Conservation (phyloP, 2,888 invertebrate genomes). For the Tinea trinotella region DNA sequence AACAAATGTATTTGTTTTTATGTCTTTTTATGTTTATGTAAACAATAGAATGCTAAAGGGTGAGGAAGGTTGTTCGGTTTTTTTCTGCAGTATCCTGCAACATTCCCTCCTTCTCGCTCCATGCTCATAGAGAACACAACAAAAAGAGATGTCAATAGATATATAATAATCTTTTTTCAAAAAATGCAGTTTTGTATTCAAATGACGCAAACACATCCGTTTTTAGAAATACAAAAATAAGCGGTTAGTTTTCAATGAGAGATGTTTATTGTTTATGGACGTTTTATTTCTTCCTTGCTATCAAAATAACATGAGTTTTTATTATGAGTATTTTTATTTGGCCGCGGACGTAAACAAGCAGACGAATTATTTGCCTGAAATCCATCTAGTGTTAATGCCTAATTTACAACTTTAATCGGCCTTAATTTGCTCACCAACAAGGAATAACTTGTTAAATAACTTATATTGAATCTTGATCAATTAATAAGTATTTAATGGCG, state of each 20-base stretch:
- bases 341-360: neutral
- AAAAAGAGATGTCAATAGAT: neutral
- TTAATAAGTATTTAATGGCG: too few species aligned
- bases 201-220: conserved; percentile 66
- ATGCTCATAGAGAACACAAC: neutral
- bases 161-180: conserved; percentile 35
- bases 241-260: conserved; percentile 25
- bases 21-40: conserved; percentile 41
- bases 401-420: too few species aligned
- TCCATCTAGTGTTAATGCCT: too few species aligned
- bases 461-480: conserved; percentile 25
- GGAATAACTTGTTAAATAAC: too few species aligned
- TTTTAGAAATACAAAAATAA: conserved; percentile 62
- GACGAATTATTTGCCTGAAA: too few species aligned
- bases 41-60: conserved; percentile 64
- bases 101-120: conserved; percentile 41
- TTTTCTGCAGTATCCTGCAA: conserved; percentile 66
- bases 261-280: conserved; percentile 27
- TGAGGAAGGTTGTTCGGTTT: conserved; percentile 69
- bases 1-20: conserved; percentile 27
- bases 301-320: neutral
- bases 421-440: too few species aligned
- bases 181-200: conserved; percentile 60
- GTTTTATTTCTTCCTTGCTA: conserved; percentile 16
- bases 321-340: conserved; percentile 5